A percentile compares a stretch with the other conserved stretches of the same genome.
These are phyloP conservation scores for Sphyrna mokarran DNA, from an alignment of 2,113 vertebrate genomes.

Conservation along the genomic window DNA sequence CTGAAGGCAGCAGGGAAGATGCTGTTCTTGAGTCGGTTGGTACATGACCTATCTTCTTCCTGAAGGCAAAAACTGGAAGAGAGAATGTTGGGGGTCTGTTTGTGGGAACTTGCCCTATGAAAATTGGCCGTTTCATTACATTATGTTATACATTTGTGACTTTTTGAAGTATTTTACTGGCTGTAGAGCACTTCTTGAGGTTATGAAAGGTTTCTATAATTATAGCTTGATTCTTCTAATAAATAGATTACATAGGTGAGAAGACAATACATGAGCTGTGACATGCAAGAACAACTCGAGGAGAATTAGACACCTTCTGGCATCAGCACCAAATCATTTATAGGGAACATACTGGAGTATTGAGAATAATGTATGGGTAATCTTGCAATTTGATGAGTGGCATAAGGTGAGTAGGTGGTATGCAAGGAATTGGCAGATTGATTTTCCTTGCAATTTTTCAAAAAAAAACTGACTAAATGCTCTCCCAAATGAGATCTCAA, in stretches of 20 bases:
- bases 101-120: neutral
- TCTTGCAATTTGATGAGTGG: neutral
- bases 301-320: neutral
- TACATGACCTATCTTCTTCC: too few species aligned
- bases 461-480: neutral
- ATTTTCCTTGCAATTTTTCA: neutral
- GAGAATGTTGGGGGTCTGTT: neutral
- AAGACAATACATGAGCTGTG: neutral
- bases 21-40: too few species aligned
- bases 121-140: neutral
- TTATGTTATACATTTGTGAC: too few species aligned
- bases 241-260: neutral
- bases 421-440: neutral
- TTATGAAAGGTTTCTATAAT: neutral
- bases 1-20: too few species aligned
- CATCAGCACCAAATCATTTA: neutral
- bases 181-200: neutral
- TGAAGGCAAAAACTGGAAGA: too few species aligned
- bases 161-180: neutral
- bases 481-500: conserved; percentile 3
- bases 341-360: neutral
- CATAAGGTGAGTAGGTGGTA: neutral
- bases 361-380: neutral
- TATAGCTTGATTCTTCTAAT: neutral
- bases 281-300: neutral